phyloP scores from a whole-genome alignment of 2,113 vertebrate genomes.

The Monopterus albus region DNA sequence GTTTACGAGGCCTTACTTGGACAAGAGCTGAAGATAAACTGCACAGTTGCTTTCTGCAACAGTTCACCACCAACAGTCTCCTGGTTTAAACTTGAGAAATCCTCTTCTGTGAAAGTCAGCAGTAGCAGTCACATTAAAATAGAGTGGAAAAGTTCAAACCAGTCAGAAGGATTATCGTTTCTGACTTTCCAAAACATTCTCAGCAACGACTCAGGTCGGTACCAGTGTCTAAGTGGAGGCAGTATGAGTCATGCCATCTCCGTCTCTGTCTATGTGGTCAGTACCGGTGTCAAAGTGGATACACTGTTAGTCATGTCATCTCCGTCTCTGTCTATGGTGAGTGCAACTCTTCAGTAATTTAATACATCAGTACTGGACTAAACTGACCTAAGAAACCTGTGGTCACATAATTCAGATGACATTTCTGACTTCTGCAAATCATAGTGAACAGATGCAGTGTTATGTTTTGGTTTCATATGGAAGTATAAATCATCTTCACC shows the following conservation, averaged over 20 bases:
- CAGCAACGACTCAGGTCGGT: slow-evolving; percentile 49
- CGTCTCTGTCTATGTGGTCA: slow-evolving; percentile 59
- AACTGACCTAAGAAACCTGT: background rate
- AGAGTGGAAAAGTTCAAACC: rapidly evolving
- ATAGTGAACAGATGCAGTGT: background rate
- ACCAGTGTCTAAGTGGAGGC: slow-evolving; percentile 34
- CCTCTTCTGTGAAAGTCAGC: background rate
- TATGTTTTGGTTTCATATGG: background rate
- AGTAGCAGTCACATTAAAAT: background rate
- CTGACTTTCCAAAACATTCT: slow-evolving; percentile 50
- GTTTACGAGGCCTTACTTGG: rapidly evolving
- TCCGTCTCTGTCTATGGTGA: slow-evolving; percentile 62
- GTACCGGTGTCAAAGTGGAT: slow-evolving; percentile 51
- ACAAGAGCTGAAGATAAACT: slow-evolving; percentile 48
- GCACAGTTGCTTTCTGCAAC: slow-evolving; percentile 25
- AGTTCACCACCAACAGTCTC: background rate
- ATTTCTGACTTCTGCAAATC: background rate
- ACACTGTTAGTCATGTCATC: slow-evolving; percentile 3
- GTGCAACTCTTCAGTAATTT: background rate
- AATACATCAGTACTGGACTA: background rate
- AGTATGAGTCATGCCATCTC: slow-evolving; percentile 17
- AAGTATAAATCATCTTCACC: too few species aligned
- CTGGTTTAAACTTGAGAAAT: slow-evolving; percentile 60
- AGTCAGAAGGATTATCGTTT: rapidly evolving
- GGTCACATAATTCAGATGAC: background rate